phyloP scores from a whole-genome alignment of 2,888 invertebrate genomes.

The Nomada ferruginata region DNA sequence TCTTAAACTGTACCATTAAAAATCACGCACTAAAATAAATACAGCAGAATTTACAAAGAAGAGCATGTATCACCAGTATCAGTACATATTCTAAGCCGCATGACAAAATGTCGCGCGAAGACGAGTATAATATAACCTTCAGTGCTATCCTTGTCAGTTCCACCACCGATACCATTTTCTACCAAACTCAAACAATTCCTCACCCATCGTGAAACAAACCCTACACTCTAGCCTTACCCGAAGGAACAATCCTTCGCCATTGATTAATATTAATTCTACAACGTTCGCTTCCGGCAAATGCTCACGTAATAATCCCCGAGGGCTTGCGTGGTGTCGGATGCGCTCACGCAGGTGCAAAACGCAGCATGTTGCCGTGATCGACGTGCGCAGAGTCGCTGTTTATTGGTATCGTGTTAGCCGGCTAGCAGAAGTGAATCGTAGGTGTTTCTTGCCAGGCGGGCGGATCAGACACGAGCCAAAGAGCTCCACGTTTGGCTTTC shows the following conservation, averaged over 20 bases:
- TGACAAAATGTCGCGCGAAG: too few relatives aligned
- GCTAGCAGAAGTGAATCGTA: slow-evolving; percentile 60
- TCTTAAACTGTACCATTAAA: not conserved
- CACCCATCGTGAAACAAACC: not conserved
- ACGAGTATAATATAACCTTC: too few relatives aligned
- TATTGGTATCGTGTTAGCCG: slow-evolving; percentile 77
- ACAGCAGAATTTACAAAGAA: too few relatives aligned
- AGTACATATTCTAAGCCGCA: too few relatives aligned
- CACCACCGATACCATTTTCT: too few relatives aligned
- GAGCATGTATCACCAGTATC: too few relatives aligned
- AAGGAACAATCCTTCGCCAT: slow-evolving; percentile 8
- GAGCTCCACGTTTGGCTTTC: slow-evolving; percentile 9
- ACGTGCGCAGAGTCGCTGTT: slow-evolving; percentile 80
- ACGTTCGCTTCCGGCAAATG: slow-evolving; percentile 35
- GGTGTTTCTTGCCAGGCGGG: not conserved
- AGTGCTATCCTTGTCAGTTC: too few relatives aligned
- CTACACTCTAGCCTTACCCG: not conserved
- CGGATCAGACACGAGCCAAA: not conserved
- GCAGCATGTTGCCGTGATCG: slow-evolving; percentile 62
- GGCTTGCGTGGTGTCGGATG: slow-evolving; percentile 38
- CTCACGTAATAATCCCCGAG: slow-evolving; percentile 60
- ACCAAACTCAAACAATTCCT: too few relatives aligned
- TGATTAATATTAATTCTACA: slow-evolving; percentile 41
- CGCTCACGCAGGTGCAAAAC: slow-evolving; percentile 69
- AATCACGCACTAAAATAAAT: too few relatives aligned